Evolutionary conservation across 1,140 invertebrate genomes (phyloP).

Genomic region (Leptestheria dahalacensis): DNA sequence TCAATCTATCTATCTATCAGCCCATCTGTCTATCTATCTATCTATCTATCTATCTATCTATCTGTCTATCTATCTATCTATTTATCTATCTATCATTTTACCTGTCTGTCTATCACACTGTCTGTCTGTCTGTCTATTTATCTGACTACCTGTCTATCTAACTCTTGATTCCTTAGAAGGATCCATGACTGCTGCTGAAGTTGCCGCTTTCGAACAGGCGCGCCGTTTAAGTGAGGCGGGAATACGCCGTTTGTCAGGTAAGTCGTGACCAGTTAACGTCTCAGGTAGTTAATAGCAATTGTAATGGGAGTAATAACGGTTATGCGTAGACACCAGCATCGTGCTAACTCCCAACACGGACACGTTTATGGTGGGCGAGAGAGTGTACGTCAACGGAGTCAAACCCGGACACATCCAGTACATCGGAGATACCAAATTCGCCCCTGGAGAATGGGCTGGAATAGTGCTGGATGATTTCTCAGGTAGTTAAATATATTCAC

Average conservation of each 20-base stretch:
- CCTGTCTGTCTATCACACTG: no score
- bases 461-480: conserved; percentile 85
- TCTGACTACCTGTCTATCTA: no score
- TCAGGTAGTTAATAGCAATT: neutral
- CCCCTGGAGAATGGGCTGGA: conserved; percentile 90
- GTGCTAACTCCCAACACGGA: conserved; percentile 77
- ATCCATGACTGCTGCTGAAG: conserved; percentile 2
- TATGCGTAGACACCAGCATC: conserved; percentile 54
- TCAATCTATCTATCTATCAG: no score
- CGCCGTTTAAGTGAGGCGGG: conserved; percentile 50
- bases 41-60: no score
- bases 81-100: no score
- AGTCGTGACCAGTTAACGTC: conserved; percentile 20
- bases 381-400: conserved; percentile 88
- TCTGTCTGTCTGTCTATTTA: no score
- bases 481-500: conserved; percentile 27
- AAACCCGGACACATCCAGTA: conserved; percentile 90
- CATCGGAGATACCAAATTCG: conserved; percentile 95
- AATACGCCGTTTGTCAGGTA: conserved; percentile 51
- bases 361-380: conserved; percentile 88
- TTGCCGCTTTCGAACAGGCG: conserved; percentile 18
- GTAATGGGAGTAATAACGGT: neutral
- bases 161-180: conserved; percentile 29
- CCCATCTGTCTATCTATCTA: no score
- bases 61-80: no score